phyloP scores from a whole-genome alignment of 2,797 vertebrate genomes.

The Periophthalmus magnuspinnatus region DNA sequence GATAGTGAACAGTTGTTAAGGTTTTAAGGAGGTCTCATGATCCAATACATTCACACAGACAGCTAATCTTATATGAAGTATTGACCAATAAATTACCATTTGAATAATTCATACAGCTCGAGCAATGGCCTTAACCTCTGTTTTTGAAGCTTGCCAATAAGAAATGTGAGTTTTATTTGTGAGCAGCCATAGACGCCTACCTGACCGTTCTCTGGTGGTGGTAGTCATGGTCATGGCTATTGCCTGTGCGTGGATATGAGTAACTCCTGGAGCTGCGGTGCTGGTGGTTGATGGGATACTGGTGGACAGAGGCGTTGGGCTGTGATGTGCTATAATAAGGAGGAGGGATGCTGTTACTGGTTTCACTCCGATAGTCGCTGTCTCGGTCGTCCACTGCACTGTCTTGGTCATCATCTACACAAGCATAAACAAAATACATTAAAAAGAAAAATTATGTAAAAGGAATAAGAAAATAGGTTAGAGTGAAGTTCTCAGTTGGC shows the following conservation, averaged over 20 bases:
- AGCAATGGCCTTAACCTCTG: constrained; percentile 40
- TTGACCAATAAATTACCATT: constrained; percentile 58
- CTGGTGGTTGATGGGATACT: constrained; percentile 90
- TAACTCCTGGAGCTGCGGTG: constrained; percentile 82
- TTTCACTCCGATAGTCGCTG: constrained; percentile 96
- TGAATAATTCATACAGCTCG: constrained; percentile 65
- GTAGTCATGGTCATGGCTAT: constrained; percentile 86
- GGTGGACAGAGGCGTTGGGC: constrained; percentile 94
- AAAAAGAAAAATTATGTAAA: neutral
- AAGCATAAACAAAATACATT: neutral
- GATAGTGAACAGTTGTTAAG: constrained; percentile 41
- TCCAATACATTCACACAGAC: constrained; percentile 54
- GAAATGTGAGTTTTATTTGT: constrained; percentile 11
- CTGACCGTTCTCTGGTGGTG: constrained; percentile 81
- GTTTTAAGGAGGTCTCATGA: constrained; percentile 29
- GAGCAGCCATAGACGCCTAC: constrained; percentile 40
- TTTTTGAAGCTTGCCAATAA: constrained; percentile 39
- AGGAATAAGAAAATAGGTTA: constrained; percentile 5
- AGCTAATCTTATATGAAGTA: constrained; percentile 56
- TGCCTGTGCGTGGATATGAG: constrained; percentile 82
- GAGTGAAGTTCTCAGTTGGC: constrained; percentile 16
- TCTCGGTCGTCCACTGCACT: constrained; percentile 94
- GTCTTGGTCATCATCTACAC: constrained; percentile 89
- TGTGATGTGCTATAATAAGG: constrained; percentile 93
- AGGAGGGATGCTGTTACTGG: constrained; percentile 94